phyloP scores from a whole-genome alignment of 2,113 vertebrate species.

The Sturnira hondurensis region DNA sequence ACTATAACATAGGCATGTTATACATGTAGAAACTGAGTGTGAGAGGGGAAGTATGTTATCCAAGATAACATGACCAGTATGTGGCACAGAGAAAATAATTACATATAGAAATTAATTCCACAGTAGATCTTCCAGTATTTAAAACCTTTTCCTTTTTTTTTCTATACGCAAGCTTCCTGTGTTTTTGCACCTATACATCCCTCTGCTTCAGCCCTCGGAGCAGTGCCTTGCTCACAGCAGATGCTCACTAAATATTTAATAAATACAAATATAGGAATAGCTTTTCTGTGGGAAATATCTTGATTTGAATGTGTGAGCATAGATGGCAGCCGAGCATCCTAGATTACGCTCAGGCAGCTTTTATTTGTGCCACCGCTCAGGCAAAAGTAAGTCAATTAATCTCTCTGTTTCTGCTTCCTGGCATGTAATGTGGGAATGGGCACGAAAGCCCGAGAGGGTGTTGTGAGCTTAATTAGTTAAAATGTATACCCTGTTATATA shows the following conservation, averaged over 20 bases:
- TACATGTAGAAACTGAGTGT: not conserved
- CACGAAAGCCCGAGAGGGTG: conserved; percentile 64
- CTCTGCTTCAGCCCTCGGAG: not conserved
- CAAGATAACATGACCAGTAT: not conserved
- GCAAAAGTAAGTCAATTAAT: conserved; percentile 73
- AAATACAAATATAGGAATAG: conserved; percentile 54
- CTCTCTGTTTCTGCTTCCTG: conserved; percentile 71
- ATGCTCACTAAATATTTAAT: conserved; percentile 52
- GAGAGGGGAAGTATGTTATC: not conserved
- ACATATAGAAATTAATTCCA: not conserved
- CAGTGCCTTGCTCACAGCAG: not conserved
- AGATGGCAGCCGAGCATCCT: conserved; percentile 10
- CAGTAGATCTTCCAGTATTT: not conserved
- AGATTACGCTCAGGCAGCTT: conserved; percentile 55
- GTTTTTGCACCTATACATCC: not conserved
- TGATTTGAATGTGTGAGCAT: conserved; percentile 42
- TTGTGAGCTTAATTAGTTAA: conserved; percentile 77
- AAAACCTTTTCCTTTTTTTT: not conserved
- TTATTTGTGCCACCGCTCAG: conserved; percentile 61
- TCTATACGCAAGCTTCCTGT: not conserved
- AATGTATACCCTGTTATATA: conserved; percentile 76
- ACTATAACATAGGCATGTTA: not conserved
- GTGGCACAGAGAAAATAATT: not conserved
- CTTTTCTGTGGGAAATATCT: conserved; percentile 54
- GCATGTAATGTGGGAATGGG: conserved; percentile 76